Base-by-base conservation (phyloP, 2,797 vertebrate species). In the Ctenopoma multispine region DNA sequence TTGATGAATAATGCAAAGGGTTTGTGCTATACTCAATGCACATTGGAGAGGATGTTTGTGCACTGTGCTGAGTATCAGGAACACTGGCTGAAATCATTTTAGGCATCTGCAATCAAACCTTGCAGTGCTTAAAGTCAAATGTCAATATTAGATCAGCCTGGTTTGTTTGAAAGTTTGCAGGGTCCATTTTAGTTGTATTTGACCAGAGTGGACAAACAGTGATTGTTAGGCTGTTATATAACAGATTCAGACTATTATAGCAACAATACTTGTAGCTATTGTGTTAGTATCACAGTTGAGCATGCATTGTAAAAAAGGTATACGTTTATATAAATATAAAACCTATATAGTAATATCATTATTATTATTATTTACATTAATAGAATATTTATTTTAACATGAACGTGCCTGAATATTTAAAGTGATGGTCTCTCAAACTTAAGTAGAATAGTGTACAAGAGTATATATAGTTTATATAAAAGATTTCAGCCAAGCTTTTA, bases 1-100 rank as follows among this genome's bases (percentile, higher is more conserved):
- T 71, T 81, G 74, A 85, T 89, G 60, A 84, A 87, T 90, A 77
- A 88, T 82, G 24, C 68, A 87, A 29, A 1, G 15, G 47, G 47
- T 47, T 48, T 38, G 14, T 38, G 49, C 54, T 63, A 4, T 18
- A 41, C 63, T 69, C 48, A 17, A 5, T 31, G 47, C 62, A 43
- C 58, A 72, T 72, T 80, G 82, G 63, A 73, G 23, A 63, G 73
- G 51, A 56, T 68, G 63, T 74, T 69, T 66, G 61, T 62, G 63
- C 3, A 14, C 38, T 10, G 53, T 24, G 27, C 41, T n/a, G 10
- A 41, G 50, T 18, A 46, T 72, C 73, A 69, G 66, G 71, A 77
- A 49, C 57, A 46, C 29, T 11, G 58, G 38, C 61, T 38, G 2
- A 67, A 70, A 69, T 77, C 24, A 72, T 75, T 75, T 63, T 60